Base-by-base conservation (phyloP, 2,888 invertebrate species). In the Phorcus lineatus region DNA sequence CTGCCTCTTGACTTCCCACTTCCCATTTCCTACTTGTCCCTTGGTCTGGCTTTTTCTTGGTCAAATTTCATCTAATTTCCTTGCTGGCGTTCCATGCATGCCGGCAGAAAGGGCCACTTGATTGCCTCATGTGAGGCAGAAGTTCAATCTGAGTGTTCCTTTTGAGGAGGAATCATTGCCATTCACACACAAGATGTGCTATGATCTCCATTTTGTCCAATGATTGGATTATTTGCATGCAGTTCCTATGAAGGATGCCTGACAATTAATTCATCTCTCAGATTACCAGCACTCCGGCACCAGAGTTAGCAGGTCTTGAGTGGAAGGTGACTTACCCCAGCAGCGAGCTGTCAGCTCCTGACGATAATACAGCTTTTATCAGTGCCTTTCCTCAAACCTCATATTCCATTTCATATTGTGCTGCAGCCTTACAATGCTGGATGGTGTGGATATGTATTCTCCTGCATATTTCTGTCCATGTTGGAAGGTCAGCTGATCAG, bases 181-280 rank as follows among this genome's bases (percentile, higher is more conserved):
- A 62, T 62, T 62, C 62, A 62, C 28, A 24, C 62, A 62, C 28
- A 62, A 62, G 62, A 62, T 62, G 62, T 28, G 28, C 28, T 22
- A 62, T 28, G 28, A 62, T 62, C 62, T 62, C 28, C 28, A 62
- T 62, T 47, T 62, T 62, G 62, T 62, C 62, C 16, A 62, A 62
- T 62, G 28, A 62, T 62, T 28, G 62, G 62, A 62, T 62, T 62
- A 62, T 62, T 62, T 28, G 62, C 62, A 62, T 62, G 22, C 28
- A 28, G 28, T 62, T 62, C 62, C 62, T 62, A 28, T 62, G 62
- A 28, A 62, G 62, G 28, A 24, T 24, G 62, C 62, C 62, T 22
- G 62, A 24, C 62, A 62, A 28, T 62, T 62, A 62, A 62, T 62
- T 24, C 62, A 28, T 62, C 62, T 24, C 62, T 28, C 17, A 24